Evolutionary conservation across 2,888 invertebrate genomes (phyloP).

Genomic region (Taenaris catops): DNA sequence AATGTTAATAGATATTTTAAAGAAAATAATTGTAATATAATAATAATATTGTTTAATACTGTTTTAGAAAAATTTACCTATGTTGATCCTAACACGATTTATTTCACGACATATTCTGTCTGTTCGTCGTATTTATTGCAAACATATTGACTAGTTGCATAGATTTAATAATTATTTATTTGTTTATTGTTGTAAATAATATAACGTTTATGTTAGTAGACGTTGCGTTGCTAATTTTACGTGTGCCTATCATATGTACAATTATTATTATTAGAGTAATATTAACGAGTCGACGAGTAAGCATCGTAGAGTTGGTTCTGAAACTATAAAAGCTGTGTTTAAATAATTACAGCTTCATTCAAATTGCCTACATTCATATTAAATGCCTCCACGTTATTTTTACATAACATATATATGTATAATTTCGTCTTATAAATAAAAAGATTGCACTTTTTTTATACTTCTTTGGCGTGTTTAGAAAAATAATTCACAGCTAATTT

Average conservation of each 20-base stretch:
- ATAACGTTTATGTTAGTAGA: conserved; percentile 59
- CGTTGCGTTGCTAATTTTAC: conserved; percentile 56
- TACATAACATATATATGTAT: no score
- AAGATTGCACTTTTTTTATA: no score
- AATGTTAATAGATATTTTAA: conserved; percentile 74
- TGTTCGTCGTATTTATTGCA: conserved; percentile 56
- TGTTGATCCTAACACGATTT: conserved; percentile 68
- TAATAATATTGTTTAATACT: conserved; percentile 67
- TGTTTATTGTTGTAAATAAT: conserved; percentile 55
- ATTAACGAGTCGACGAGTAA: conserved; percentile 39
- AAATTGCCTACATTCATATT: no score
- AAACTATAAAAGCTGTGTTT: no score
- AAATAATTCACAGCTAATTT: no score
- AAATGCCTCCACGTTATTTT: no score
- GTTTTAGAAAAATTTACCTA: conserved; percentile 80
- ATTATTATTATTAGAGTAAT: conserved; percentile 32
- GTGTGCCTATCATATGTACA: conserved; percentile 66
- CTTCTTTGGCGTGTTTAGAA: no score
- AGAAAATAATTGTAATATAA: conserved; percentile 67
- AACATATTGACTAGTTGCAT: conserved; percentile 64
- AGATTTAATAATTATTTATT: no score
- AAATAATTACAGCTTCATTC: no score
- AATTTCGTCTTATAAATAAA: no score
- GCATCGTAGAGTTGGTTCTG: conserved; percentile 29
- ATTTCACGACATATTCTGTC: conserved; percentile 40